Percentiles rank a stretch among this genome's conserved stretches.
Conservation (phyloP, 1,140 invertebrate genomes). For the Scaptomyza hsui region DNA sequence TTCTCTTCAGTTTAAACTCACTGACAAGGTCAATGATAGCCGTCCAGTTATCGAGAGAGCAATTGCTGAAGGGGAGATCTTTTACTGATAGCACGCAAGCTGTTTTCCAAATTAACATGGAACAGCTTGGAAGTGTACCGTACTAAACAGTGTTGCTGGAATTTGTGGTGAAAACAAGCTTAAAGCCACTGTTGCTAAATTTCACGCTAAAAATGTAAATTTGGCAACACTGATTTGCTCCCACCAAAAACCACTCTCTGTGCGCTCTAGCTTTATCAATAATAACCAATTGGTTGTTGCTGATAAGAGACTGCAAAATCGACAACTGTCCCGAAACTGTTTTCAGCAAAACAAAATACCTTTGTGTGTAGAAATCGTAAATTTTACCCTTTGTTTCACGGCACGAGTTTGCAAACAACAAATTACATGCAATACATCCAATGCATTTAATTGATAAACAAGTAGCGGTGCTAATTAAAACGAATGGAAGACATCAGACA, state of each 20-base stretch:
- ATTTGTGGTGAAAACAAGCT: neutral
- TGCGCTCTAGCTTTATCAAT: slow-evolving; percentile 30
- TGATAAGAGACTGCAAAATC: slow-evolving; percentile 43
- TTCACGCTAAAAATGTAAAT: neutral
- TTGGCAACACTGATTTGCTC: neutral
- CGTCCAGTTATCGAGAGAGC: slow-evolving; percentile 23
- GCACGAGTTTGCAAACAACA: slow-evolving; percentile 1
- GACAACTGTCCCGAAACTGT: slow-evolving; percentile 28
- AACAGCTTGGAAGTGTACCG: too few relatives aligned
- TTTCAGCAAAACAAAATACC: slow-evolving; percentile 1
- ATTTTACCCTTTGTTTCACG: slow-evolving; percentile 22
- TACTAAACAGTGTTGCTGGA: too few relatives aligned
- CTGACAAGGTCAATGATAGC: slow-evolving; percentile 66
- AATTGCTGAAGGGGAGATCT: slow-evolving; percentile 12
- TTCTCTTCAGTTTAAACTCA: slow-evolving; percentile 63
- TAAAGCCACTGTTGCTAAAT: neutral
- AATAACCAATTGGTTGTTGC: slow-evolving; percentile 34
- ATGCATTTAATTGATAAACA: neutral
- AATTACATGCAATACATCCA: slow-evolving; percentile 1
- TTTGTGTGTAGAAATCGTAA: neutral
- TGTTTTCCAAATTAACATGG: too few relatives aligned
- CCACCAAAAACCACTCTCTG: neutral
- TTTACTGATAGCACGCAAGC: neutral
- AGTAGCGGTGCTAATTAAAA: slow-evolving; percentile 15
- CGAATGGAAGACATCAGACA: slow-evolving; percentile 15